Conservation (phyloP, 2,888 invertebrate genomes). For the Agrotis segetum region DNA sequence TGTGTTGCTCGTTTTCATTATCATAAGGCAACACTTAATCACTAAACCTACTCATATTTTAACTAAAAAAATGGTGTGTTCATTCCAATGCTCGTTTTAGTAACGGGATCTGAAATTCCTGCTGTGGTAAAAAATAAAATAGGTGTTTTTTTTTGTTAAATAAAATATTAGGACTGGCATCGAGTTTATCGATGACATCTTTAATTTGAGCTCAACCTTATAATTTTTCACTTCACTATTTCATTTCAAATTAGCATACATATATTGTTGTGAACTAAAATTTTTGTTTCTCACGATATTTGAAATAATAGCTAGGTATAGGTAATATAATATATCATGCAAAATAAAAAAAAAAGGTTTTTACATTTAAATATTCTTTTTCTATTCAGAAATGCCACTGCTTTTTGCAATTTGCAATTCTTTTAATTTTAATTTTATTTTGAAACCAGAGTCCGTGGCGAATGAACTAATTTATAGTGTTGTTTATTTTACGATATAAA, state of each 20-base stretch:
- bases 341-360: too few species aligned
- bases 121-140: too few species aligned
- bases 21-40: background rate
- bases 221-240: constrained; percentile 16
- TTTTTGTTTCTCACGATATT: constrained; percentile 53
- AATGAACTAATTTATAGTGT: constrained; percentile 42
- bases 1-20: background rate
- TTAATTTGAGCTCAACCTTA: constrained; percentile 1
- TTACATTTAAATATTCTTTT: constrained; percentile 34
- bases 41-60: too few species aligned
- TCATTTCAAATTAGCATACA: constrained; percentile 12
- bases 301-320: constrained; percentile 29
- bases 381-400: constrained; percentile 46
- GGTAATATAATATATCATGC: too few species aligned
- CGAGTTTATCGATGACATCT: constrained; percentile 6
- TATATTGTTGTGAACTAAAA: constrained; percentile 9
- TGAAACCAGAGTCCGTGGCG: constrained; percentile 12
- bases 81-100: too few species aligned
- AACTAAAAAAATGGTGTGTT: too few species aligned
- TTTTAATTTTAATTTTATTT: constrained; percentile 51
- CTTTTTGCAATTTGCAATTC: constrained; percentile 17
- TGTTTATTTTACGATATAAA: constrained; percentile 49
- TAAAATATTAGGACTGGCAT: background rate
- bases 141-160: too few species aligned
- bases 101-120: too few species aligned